Evolutionary conservation across 2,888 invertebrate genomes (phyloP).

Genomic region (Scrobipalpa atriplicella): DNA sequence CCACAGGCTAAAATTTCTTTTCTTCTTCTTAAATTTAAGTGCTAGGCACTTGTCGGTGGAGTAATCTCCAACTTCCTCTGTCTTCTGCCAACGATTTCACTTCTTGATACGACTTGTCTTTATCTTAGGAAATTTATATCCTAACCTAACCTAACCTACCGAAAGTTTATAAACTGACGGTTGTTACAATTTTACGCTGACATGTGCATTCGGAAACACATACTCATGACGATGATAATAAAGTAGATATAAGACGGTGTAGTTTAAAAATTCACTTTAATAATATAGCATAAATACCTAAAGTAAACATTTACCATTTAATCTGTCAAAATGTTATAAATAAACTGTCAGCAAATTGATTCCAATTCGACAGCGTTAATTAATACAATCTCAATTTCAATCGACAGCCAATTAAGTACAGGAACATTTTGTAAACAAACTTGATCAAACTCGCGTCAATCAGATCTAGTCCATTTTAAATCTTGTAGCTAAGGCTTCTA

Average conservation of each 20-base stretch:
- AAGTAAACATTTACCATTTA: background rate
- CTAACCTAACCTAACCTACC: no score
- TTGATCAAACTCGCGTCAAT: background rate
- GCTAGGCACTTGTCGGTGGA: no score
- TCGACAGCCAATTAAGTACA: background rate
- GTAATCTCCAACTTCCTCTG: no score
- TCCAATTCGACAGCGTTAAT: background rate
- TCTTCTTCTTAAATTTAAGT: no score
- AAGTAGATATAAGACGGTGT: background rate
- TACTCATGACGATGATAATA: background rate
- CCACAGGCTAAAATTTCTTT: no score
- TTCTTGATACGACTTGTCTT: no score
- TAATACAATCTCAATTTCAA: background rate
- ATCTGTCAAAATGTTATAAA: background rate
- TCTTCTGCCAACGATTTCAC: no score
- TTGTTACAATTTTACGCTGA: background rate
- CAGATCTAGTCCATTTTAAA: background rate
- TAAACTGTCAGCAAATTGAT: conserved; percentile 4
- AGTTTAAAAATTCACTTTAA: background rate
- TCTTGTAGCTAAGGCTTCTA: no score
- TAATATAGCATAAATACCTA: no score
- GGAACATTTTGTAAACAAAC: conserved; percentile 5
- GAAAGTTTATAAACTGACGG: no score
- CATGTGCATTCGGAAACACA: no score
- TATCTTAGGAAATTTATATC: no score